Conservation (phyloP, 2,888 invertebrate species). For the Amiota communis region DNA sequence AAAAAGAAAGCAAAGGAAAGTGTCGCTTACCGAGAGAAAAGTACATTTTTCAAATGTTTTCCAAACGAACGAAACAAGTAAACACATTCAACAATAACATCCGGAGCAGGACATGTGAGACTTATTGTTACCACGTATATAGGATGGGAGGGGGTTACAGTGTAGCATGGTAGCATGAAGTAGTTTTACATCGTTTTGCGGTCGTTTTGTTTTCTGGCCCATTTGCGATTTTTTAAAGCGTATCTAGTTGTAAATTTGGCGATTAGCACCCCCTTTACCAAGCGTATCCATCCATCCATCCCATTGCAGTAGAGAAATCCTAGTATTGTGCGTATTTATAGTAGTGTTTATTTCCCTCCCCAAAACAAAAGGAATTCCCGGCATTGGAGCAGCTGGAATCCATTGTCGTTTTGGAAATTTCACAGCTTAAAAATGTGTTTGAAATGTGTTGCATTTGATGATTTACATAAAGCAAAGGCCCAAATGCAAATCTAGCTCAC, state of each 20-base stretch:
- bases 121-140: slow-evolving; percentile 48
- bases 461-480: slow-evolving; percentile 14
- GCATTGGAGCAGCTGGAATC: not conserved
- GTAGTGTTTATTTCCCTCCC: no score
- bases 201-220: slow-evolving; percentile 69
- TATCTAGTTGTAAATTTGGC: slow-evolving; percentile 69
- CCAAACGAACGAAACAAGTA: slow-evolving; percentile 30
- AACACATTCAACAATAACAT: slow-evolving; percentile 29
- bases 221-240: slow-evolving; percentile 54
- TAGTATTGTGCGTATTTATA: no score
- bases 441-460: slow-evolving; percentile 6
- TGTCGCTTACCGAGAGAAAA: slow-evolving; percentile 50
- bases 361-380: not conserved
- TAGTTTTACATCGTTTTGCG: slow-evolving; percentile 43
- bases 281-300: not conserved
- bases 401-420: not conserved
- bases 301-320: no score
- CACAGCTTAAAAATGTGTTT: no score
- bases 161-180: not conserved
- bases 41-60: slow-evolving; percentile 69
- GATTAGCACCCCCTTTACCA: slow-evolving; percentile 66
- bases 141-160: slow-evolving; percentile 41
- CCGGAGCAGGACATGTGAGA: not conserved
- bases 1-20: slow-evolving; percentile 21
- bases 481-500: not conserved